Evolutionary conservation across 1,140 invertebrate species (phyloP).

Genomic region (Achatina immaculata): DNA sequence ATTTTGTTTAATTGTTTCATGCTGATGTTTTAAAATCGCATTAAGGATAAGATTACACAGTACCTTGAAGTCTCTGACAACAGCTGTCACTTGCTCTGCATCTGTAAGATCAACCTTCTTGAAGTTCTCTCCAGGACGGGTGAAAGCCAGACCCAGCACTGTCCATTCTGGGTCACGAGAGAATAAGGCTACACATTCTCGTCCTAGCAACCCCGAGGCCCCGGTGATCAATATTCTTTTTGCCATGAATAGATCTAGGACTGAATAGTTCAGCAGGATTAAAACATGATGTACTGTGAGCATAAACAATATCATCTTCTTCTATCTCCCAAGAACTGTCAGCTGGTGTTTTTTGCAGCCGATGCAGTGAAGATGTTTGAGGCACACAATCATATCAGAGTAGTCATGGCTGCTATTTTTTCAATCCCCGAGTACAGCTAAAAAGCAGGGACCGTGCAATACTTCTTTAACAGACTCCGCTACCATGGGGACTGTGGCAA

Average conservation of each 20-base stretch:
- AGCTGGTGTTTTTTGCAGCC: too few relatives aligned
- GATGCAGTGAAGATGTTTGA: too few relatives aligned
- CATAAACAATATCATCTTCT: too few relatives aligned
- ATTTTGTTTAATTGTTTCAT: too few relatives aligned
- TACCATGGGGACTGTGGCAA: too few relatives aligned
- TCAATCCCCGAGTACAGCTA: too few relatives aligned
- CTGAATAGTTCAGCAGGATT: not conserved
- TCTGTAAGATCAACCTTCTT: slow-evolving; percentile 71
- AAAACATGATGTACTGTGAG: not conserved
- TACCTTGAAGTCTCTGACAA: slow-evolving; percentile 62
- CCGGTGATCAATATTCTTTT: slow-evolving; percentile 72
- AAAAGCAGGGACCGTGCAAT: too few relatives aligned
- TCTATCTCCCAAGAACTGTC: too few relatives aligned
- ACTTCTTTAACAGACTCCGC: too few relatives aligned
- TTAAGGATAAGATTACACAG: not conserved
- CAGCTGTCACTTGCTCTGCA: slow-evolving; percentile 56
- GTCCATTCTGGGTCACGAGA: slow-evolving; percentile 62
- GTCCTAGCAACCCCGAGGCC: slow-evolving; percentile 74
- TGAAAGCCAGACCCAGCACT: slow-evolving; percentile 71
- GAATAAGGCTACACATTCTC: slow-evolving; percentile 70
- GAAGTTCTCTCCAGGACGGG: slow-evolving; percentile 61
- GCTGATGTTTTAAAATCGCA: too few relatives aligned
- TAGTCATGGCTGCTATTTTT: too few relatives aligned
- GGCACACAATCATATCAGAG: too few relatives aligned
- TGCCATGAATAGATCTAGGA: slow-evolving; percentile 32